phyloP scores from a whole-genome alignment of 2,888 invertebrate genomes.

The Pogonocherus hispidulus region DNA sequence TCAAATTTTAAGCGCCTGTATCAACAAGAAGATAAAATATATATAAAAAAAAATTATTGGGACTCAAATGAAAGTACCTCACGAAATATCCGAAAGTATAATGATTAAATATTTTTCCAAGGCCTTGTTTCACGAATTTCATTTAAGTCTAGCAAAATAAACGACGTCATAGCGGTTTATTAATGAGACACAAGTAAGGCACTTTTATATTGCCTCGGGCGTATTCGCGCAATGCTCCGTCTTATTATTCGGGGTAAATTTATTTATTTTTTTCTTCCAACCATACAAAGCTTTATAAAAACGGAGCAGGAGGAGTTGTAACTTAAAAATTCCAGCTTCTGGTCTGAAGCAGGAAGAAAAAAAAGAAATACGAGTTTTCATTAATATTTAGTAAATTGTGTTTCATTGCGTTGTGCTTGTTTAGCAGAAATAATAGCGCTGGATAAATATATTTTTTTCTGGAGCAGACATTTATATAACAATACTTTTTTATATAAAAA shows the following conservation, averaged over 20 bases:
- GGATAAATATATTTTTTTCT: too few relatives aligned
- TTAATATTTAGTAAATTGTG: neutral
- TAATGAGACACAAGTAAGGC: neutral
- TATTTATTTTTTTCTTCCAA: neutral
- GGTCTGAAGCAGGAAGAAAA: neutral
- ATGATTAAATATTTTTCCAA: neutral
- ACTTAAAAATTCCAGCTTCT: too few relatives aligned
- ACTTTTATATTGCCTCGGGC: neutral
- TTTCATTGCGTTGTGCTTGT: neutral
- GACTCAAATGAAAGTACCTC: too few relatives aligned
- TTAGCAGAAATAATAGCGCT: neutral
- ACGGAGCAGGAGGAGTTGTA: too few relatives aligned
- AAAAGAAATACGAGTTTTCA: neutral
- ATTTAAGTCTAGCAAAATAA: neutral
- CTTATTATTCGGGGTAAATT: neutral
- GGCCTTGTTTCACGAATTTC: neutral
- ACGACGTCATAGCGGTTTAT: neutral
- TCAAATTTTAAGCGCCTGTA: too few relatives aligned
- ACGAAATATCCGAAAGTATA: too few relatives aligned
- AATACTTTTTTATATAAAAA: too few relatives aligned
- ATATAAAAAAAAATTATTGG: too few relatives aligned
- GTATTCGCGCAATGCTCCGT: neutral
- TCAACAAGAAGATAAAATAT: too few relatives aligned
- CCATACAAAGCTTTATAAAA: neutral
- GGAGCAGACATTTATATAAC: too few relatives aligned